These are phyloP conservation scores for Ectropis grisescens DNA, from an alignment of 1,140 invertebrate genomes.

Conservation along the genomic window DNA sequence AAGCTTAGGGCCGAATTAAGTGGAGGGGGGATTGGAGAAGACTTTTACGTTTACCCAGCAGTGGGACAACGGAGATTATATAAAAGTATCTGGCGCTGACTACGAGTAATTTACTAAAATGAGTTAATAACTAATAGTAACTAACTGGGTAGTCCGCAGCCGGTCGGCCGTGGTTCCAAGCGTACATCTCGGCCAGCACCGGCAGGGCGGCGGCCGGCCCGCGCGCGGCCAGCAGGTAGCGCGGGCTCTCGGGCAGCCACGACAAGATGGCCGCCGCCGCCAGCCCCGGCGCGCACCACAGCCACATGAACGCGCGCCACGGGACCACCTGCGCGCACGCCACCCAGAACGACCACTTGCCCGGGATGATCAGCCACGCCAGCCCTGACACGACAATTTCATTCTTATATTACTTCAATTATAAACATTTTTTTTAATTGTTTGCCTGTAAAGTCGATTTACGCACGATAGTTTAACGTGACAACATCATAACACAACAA, in stretches of 20 bases:
- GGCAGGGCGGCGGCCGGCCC: slow-evolving; percentile 72
- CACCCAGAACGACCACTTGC: slow-evolving; percentile 50
- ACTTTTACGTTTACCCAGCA: no score
- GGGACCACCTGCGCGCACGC: slow-evolving; percentile 66
- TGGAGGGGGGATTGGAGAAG: no score
- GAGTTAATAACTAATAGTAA: no score
- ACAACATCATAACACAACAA: no score
- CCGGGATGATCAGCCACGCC: slow-evolving; percentile 75
- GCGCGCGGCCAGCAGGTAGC: slow-evolving; percentile 76
- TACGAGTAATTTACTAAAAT: no score
- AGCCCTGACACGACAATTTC: slow-evolving; percentile 69
- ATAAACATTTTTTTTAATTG: no score
- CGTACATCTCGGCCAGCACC: slow-evolving; percentile 74
- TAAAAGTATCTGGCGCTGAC: no score
- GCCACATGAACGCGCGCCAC: slow-evolving; percentile 75
- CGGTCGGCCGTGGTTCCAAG: slow-evolving; percentile 34
- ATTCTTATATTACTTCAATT: no score
- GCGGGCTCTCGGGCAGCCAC: slow-evolving; percentile 80
- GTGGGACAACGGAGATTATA: no score
- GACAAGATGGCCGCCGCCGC: slow-evolving; percentile 67
- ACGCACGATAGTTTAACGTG: no score
- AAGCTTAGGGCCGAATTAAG: no score
- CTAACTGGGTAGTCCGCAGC: slow-evolving; percentile 35
- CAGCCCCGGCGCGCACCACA: slow-evolving; percentile 70
- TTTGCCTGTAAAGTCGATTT: no score